Evolutionary conservation across 2,888 invertebrate genomes (phyloP).

Genomic region (Cremastinae sp.): DNA sequence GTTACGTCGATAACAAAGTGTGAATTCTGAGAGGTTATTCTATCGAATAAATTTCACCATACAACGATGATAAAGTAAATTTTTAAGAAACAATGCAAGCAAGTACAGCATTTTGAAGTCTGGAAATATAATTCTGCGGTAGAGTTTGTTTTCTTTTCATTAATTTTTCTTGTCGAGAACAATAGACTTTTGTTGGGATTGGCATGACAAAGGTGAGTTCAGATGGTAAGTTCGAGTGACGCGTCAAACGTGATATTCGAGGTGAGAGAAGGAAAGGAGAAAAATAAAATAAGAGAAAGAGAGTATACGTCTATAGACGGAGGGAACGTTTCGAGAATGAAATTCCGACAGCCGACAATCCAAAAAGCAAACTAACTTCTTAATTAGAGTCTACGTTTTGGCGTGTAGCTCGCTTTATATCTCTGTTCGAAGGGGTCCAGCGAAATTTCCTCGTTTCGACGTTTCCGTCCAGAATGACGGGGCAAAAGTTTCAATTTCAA

Average conservation of each 20-base stretch:
- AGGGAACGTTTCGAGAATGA: slow-evolving; percentile 46
- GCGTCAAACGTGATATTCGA: too few species aligned
- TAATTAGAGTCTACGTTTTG: slow-evolving; percentile 46
- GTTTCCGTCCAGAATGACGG: slow-evolving; percentile 23
- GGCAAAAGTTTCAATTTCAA: slow-evolving; percentile 61
- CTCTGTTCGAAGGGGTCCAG: slow-evolving; percentile 15
- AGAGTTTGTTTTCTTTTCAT: not conserved
- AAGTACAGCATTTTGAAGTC: not conserved
- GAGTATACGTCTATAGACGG: not conserved
- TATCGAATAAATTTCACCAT: too few species aligned
- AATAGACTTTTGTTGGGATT: too few species aligned
- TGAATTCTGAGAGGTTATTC: too few species aligned
- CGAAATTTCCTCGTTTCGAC: slow-evolving; percentile 51
- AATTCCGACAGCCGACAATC: slow-evolving; percentile 44
- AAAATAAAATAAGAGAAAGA: too few species aligned
- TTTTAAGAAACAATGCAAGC: too few species aligned
- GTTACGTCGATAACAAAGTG: too few species aligned
- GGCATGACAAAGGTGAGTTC: too few species aligned
- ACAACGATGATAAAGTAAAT: too few species aligned
- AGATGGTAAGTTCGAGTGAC: too few species aligned
- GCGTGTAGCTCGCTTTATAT: not conserved
- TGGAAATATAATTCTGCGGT: too few species aligned
- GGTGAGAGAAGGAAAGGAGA: too few species aligned
- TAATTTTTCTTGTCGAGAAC: not conserved
- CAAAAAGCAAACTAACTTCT: slow-evolving; percentile 47